Base-by-base conservation (phyloP, 1,140 invertebrate species). In the Nixonia krombeini region DNA sequence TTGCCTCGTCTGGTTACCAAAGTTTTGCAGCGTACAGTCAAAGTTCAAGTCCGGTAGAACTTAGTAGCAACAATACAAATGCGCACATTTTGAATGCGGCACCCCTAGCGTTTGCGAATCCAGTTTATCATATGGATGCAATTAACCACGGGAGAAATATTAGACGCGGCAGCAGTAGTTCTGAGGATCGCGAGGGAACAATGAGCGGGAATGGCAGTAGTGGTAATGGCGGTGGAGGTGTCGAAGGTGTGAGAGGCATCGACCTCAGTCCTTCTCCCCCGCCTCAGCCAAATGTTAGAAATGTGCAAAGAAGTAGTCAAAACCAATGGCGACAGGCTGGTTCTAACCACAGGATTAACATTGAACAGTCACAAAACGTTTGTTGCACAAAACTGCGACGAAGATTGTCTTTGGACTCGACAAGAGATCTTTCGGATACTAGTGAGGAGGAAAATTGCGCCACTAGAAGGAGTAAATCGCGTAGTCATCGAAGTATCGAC, bases 21-120 rank as follows among this genome's bases (percentile, higher is more conserved):
- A 95, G 94, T 70, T 94, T 95, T 74, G 92, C 93, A 2, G 93
- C 93, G 4, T 95, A 94, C 78, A 95, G 93, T 74, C 94, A 95
- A 79, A 95, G 93, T 53, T 94, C 91, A 69, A 95, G 93, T 76
- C 94, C 94, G n/a, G 92, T 95, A 1, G 94, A 96, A 75, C 87
- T 91, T 6, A 86, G 75, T 58, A 78, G 74, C 46, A 86, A 83
- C 55, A 85, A 85, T 44, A 86, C 87, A 23, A 85, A 85, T 65
- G 79, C 87, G 40, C 85, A 85, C 65, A 87, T 87, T 57, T 75
- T 87, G 9, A 87, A 70, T 26, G 65, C 86, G 25, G 87, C 90
- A 46, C 93, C 94, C 3, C 78, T 96, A 38, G 93, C 94, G 21
- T 96, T 96, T 70, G 92, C 92, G 25, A 96, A 96, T 85, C 94